Evolutionary conservation across 2,888 invertebrate species (phyloP).

Genomic region (Ptycholaimellus sp.): DNA sequence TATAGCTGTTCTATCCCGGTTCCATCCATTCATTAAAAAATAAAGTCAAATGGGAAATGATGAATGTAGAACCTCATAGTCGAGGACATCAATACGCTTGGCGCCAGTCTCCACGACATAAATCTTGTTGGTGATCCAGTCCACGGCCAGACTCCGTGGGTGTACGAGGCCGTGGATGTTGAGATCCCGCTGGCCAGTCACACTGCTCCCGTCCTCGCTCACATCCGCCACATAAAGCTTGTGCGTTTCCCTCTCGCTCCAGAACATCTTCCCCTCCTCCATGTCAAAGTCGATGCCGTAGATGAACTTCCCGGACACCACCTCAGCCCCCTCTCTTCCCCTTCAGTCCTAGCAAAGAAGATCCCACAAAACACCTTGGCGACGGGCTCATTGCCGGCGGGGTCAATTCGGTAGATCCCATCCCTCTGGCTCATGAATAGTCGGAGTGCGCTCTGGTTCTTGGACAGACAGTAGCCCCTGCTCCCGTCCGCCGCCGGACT

Average conservation of each 20-base stretch:
- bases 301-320: conserved; percentile 23
- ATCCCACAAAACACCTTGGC: background rate
- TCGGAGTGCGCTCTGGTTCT: conserved; percentile 20
- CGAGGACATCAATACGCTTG: conserved; percentile 77
- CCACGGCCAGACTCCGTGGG: conserved; percentile 46
- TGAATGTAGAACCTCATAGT: conserved; percentile 36
- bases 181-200: conserved; percentile 11
- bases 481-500: too few relatives aligned
- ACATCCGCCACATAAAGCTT: conserved; percentile 19
- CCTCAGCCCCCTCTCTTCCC: conserved; percentile 12
- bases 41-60: background rate
- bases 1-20: background rate
- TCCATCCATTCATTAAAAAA: background rate
- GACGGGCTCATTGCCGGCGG: background rate
- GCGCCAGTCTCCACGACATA: conserved; percentile 63
- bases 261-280: conserved; percentile 57
- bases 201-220: conserved; percentile 17
- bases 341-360: background rate
- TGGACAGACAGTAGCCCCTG: conserved; percentile 21
- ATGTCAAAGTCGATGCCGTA: conserved; percentile 77
- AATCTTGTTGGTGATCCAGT: conserved; percentile 85
- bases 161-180: conserved; percentile 21
- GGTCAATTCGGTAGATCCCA: conserved; percentile 14
- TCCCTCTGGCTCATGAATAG: conserved; percentile 21
- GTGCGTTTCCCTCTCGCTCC: conserved; percentile 37